phyloP scores from a whole-genome alignment of 2,113 vertebrate genomes.

The Quiscalus mexicanus region DNA sequence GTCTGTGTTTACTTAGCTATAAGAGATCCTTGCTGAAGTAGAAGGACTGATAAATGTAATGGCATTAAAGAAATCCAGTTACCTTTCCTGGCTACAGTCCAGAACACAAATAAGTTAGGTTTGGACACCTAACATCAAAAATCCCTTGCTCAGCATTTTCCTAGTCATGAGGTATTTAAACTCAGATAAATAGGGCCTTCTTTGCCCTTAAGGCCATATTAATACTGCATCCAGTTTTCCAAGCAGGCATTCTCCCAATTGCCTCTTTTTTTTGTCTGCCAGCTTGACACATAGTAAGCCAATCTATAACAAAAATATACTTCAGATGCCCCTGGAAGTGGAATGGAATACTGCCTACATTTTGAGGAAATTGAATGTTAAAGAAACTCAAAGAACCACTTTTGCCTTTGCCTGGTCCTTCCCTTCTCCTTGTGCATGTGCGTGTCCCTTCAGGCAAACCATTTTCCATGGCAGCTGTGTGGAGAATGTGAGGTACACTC shows the following conservation, averaged over 20 bases:
- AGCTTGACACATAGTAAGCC: background rate
- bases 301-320: constrained; percentile 3
- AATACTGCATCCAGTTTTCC: constrained; percentile 26
- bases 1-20: constrained; percentile 1
- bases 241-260: background rate
- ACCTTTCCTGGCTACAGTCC: constrained; percentile 34
- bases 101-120: background rate
- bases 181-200: constrained; percentile 13
- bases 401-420: background rate
- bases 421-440: background rate
- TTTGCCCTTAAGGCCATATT: background rate
- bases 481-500: background rate
- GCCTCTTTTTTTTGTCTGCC: background rate
- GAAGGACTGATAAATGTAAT: constrained; percentile 28
- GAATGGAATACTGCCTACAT: background rate
- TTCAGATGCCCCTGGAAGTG: background rate
- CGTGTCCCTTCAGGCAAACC: background rate
- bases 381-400: background rate
- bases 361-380: background rate
- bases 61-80: constrained; percentile 35
- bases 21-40: background rate
- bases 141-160: constrained; percentile 37
- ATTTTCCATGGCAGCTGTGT: background rate
- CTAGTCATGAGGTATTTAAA: background rate
- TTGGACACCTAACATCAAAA: constrained; percentile 11